Conservation (phyloP, 2,888 invertebrate species). For the Augochlorella aurata region DNA sequence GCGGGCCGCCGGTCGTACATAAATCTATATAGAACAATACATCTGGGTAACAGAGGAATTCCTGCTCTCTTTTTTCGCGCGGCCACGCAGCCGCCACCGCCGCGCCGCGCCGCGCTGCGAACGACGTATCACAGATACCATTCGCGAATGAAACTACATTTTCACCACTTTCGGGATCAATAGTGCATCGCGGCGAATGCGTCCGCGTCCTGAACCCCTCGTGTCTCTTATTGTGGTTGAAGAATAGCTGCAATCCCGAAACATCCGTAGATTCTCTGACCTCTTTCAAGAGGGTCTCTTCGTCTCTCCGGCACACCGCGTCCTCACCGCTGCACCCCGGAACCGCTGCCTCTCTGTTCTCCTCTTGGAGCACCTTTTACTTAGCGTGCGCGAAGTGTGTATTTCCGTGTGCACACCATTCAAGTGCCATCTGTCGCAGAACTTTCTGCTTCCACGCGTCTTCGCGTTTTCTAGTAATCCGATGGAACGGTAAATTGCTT, state of each 20-base stretch:
- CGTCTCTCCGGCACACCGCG: neutral
- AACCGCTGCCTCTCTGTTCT: constrained; percentile 20
- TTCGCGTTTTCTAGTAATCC: constrained; percentile 60
- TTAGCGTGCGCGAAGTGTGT: constrained; percentile 33
- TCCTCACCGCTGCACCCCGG: neutral
- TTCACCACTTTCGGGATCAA: constrained; percentile 54
- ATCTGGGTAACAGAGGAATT: constrained; percentile 42
- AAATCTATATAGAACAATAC: constrained; percentile 51
- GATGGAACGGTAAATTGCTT: constrained; percentile 63
- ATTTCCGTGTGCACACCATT: constrained; percentile 50
- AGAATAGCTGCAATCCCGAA: constrained; percentile 72
- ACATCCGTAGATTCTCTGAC: constrained; percentile 65
- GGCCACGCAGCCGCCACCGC: neutral
- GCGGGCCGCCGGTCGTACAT: constrained; percentile 11
- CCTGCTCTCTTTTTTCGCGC: constrained; percentile 27
- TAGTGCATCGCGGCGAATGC: constrained; percentile 50
- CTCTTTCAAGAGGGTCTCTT: constrained; percentile 59
- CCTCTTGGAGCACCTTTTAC: constrained; percentile 33
- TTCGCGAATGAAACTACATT: constrained; percentile 53
- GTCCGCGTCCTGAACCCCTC: constrained; percentile 59
- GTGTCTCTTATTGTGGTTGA: constrained; percentile 70
- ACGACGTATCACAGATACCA: constrained; percentile 43
- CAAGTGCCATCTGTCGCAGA: constrained; percentile 45
- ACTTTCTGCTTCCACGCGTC: constrained; percentile 51
- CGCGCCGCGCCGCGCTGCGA: constrained; percentile 6